Evolutionary conservation across 30 jellyfish, hydroid and myxozoan species (phyloP).

Genomic region (Catostylus mosaicus): DNA sequence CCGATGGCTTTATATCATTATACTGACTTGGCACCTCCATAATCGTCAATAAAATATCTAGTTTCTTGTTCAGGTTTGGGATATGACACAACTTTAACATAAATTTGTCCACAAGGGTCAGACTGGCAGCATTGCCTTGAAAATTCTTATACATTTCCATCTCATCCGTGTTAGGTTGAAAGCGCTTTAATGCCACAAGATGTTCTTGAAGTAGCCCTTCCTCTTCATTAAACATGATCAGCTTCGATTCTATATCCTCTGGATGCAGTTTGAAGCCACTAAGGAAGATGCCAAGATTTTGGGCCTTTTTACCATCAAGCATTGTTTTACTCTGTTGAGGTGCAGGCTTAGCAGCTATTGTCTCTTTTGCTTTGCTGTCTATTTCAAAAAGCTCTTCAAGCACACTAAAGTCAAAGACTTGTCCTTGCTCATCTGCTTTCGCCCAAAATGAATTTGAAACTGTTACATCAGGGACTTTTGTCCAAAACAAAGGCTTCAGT

Average conservation of each 20-base stretch:
- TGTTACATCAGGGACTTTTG: slow-evolving; percentile 81
- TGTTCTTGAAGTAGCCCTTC: slow-evolving; percentile 83
- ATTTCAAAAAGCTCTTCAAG: slow-evolving; percentile 76
- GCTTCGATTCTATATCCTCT: slow-evolving; percentile 75
- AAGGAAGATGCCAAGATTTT: slow-evolving; percentile 89
- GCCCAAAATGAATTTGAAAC: slow-evolving; percentile 82
- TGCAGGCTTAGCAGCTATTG: slow-evolving; percentile 1
- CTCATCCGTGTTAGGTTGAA: slow-evolving; percentile 96
- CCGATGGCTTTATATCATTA: slow-evolving; percentile 60
- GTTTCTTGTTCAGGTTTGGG: slow-evolving; percentile 65
- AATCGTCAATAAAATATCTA: slow-evolving; percentile 80
- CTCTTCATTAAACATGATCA: slow-evolving; percentile 64
- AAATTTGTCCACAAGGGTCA: slow-evolving; percentile 76
- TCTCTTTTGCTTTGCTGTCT: slow-evolving; percentile 32
- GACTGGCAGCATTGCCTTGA: slow-evolving; percentile 54
- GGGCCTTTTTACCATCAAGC: slow-evolving; percentile 93
- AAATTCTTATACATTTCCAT: slow-evolving; percentile 78
- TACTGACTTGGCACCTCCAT: slow-evolving; percentile 85
- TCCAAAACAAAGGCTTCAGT: slow-evolving; percentile 91
- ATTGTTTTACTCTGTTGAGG: slow-evolving; percentile 58
- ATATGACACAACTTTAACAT: slow-evolving; percentile 79
- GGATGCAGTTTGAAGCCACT: slow-evolving; percentile 89
- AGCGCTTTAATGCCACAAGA: slow-evolving; percentile 79
- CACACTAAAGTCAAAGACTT: slow-evolving; percentile 46
- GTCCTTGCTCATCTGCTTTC: slow-evolving; percentile 61